Conservation (phyloP, 35 echinoderm and acorn worm species). For the Diadema setosum region DNA sequence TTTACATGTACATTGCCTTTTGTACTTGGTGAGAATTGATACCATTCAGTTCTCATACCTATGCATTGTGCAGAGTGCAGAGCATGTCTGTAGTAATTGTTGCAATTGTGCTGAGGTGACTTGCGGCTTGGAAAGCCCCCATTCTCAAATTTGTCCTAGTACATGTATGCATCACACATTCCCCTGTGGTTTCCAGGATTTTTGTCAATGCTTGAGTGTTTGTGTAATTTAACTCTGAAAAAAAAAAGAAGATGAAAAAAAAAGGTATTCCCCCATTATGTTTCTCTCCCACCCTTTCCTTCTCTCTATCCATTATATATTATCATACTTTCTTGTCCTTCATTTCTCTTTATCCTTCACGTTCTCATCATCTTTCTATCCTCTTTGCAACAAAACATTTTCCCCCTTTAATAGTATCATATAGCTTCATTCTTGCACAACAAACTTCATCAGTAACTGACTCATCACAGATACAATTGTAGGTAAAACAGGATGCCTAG, state of each 20-base stretch:
- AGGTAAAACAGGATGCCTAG: no score
- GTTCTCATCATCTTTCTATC: no score
- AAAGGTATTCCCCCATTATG: neutral
- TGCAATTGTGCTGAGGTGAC: neutral
- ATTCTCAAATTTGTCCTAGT: neutral
- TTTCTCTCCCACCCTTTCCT: neutral
- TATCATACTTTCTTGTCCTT: neutral
- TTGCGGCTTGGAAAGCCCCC: neutral
- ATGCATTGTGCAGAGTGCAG: neutral
- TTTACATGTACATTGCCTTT: constrained; percentile 4
- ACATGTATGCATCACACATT: neutral
- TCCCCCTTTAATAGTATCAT: no score
- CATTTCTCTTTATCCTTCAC: no score
- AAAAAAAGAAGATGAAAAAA: no score
- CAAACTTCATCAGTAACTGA: no score
- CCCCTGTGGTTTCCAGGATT: neutral
- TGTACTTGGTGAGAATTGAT: neutral
- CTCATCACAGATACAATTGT: no score
- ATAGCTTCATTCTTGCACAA: no score
- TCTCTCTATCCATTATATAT: neutral
- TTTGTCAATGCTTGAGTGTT: neutral
- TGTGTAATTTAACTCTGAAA: no score
- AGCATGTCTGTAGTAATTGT: neutral
- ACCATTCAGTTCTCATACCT: neutral
- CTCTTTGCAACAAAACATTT: no score